Percentiles rank a stretch among this genome's conserved stretches.
phyloP scores from a whole-genome alignment of 2,888 invertebrate genomes.

The Cephus spinipes region DNA sequence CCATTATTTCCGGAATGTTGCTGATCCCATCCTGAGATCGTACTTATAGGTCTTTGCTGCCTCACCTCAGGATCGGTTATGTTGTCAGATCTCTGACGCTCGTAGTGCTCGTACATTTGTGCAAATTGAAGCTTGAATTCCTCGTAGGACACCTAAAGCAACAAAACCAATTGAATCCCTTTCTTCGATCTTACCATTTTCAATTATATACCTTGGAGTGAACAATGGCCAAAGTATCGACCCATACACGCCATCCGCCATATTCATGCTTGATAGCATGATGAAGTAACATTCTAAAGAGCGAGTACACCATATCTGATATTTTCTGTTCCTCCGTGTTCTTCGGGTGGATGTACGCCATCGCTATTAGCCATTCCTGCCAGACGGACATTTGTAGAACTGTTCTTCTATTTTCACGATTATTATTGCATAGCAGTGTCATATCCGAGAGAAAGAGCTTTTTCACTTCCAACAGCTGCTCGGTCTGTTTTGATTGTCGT shows the following conservation, averaged over 20 bases:
- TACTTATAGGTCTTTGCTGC: constrained; percentile 93
- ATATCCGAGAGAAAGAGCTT: constrained; percentile 97
- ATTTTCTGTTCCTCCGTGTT: constrained; percentile 95
- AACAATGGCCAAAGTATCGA: constrained; percentile 98
- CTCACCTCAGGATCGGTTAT: constrained; percentile 95
- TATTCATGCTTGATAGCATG: constrained; percentile 99
- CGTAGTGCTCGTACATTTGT: constrained; percentile 97
- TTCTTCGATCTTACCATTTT: not conserved
- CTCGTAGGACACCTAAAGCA: constrained; percentile 89
- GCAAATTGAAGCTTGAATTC: constrained; percentile 98
- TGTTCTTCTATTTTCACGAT: constrained; percentile 95
- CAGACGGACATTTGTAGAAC: constrained; percentile 99
- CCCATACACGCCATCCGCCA: constrained; percentile 99
- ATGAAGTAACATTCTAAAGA: constrained; percentile 97
- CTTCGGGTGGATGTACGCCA: constrained; percentile 98
- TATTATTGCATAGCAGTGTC: constrained; percentile 97
- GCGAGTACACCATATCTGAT: constrained; percentile 97
- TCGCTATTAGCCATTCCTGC: constrained; percentile 99
- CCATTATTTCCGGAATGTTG: constrained; percentile 67
- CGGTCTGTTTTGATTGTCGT: constrained; percentile 94
- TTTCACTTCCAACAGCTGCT: constrained; percentile 91
- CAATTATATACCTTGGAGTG: constrained; percentile 88
- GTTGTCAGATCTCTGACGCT: constrained; percentile 92
- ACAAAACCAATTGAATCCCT: constrained; percentile 6
- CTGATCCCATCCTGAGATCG: constrained; percentile 95